phyloP scores from a whole-genome alignment of 2,797 vertebrate genomes.

The Enoplosus armatus region DNA sequence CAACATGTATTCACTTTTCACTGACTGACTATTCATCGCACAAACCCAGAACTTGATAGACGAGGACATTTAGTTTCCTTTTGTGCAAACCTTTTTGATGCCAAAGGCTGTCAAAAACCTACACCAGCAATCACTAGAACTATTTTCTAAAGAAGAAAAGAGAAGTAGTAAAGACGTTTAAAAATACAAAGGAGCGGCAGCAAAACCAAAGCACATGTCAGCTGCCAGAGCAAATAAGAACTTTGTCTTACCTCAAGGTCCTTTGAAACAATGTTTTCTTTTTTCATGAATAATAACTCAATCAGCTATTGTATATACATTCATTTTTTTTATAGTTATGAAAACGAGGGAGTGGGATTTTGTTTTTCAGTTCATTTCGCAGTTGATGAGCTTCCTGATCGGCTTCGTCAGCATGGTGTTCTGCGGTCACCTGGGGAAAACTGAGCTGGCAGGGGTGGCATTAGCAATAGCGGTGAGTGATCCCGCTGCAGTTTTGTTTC shows the following conservation, averaged over 20 bases:
- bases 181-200: slow-evolving; percentile 54
- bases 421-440: slow-evolving; percentile 91
- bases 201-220: slow-evolving; percentile 52
- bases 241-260: slow-evolving; percentile 28
- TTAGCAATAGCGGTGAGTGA: slow-evolving; percentile 87
- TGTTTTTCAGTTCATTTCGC: slow-evolving; percentile 86
- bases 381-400: slow-evolving; percentile 88
- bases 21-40: slow-evolving; percentile 43
- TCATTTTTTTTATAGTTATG: slow-evolving; percentile 23
- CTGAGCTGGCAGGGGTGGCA: slow-evolving; percentile 86
- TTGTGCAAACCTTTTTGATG: slow-evolving; percentile 66
- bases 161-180: slow-evolving; percentile 52
- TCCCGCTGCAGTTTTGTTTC: not conserved
- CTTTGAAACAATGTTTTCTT: slow-evolving; percentile 32
- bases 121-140: slow-evolving; percentile 53
- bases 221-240: slow-evolving; percentile 48
- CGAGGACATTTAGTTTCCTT: slow-evolving; percentile 58
- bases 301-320: slow-evolving; percentile 10
- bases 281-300: slow-evolving; percentile 19
- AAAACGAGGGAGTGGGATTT: slow-evolving; percentile 20
- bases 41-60: slow-evolving; percentile 55
- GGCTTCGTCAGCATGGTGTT: slow-evolving; percentile 90
- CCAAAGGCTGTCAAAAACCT: slow-evolving; percentile 60
- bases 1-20: slow-evolving; percentile 41
- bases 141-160: slow-evolving; percentile 52